Conservation (phyloP, 2,113 vertebrate genomes). For the Trichomycterus rosablanca region DNA sequence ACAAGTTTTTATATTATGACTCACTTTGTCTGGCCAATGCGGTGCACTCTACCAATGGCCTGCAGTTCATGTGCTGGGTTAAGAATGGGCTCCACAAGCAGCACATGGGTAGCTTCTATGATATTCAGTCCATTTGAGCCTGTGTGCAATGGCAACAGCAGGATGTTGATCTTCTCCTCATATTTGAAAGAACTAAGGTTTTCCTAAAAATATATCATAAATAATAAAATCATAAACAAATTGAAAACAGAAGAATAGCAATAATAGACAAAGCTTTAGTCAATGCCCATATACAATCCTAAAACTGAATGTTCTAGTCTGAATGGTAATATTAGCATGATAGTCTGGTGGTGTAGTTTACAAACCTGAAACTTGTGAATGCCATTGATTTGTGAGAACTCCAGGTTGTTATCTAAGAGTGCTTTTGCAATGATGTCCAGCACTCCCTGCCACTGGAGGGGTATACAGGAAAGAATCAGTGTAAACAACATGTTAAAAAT, state of each 20-base stretch:
- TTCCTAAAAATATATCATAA: slow-evolving; percentile 68
- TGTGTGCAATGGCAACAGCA: slow-evolving; percentile 93
- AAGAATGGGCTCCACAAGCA: slow-evolving; percentile 93
- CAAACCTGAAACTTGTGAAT: slow-evolving; percentile 97
- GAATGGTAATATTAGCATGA: background rate
- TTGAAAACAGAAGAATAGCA: background rate
- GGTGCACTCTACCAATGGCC: slow-evolving; percentile 94
- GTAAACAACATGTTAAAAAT: slow-evolving; percentile 14
- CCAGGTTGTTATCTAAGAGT: slow-evolving; percentile 91
- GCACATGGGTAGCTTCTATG: slow-evolving; percentile 93
- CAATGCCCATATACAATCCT: too few species aligned
- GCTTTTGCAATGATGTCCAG: slow-evolving; percentile 98
- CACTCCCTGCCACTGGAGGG: slow-evolving; percentile 88
- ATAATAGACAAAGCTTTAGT: too few species aligned
- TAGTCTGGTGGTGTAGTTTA: too few species aligned
- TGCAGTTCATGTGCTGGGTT: slow-evolving; percentile 96
- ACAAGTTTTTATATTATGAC: background rate
- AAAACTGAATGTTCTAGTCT: too few species aligned
- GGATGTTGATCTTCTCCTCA: slow-evolving; percentile 91
- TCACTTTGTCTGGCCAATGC: slow-evolving; percentile 96
- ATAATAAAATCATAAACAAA: background rate
- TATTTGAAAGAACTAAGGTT: slow-evolving; percentile 97
- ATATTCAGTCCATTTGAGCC: slow-evolving; percentile 97
- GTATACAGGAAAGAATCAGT: slow-evolving; percentile 4
- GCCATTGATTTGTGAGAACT: slow-evolving; percentile 93